A percentile compares a stretch with the other conserved stretches of the same genome.
Evolutionary conservation across 2,888 invertebrate species (phyloP).

Genomic region (Nipponacmea schrenckii): DNA sequence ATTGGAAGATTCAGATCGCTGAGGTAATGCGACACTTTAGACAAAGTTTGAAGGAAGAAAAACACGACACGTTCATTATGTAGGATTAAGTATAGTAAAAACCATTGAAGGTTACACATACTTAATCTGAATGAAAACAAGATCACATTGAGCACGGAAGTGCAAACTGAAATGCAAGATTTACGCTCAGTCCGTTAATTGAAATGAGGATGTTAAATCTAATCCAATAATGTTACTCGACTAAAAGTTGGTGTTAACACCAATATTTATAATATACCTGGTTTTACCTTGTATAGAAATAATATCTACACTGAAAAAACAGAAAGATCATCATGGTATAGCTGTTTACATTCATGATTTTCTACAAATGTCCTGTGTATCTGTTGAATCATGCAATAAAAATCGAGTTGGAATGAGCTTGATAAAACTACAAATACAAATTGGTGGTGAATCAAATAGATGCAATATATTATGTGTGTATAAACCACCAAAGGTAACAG

Average conservation of each 20-base stretch:
- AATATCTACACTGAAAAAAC: background rate
- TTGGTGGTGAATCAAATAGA: background rate
- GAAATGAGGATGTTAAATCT: background rate
- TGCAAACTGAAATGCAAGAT: conserved; percentile 19
- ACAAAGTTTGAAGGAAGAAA: conserved; percentile 11
- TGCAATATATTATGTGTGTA: background rate
- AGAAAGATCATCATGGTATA: conserved; percentile 1
- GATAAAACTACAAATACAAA: background rate
- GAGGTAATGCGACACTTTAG: conserved; percentile 18
- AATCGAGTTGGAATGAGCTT: background rate
- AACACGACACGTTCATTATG: conserved; percentile 25
- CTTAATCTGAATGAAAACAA: conserved; percentile 17
- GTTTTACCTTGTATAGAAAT: background rate
- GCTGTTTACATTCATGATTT: background rate
- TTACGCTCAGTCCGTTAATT: conserved; percentile 9
- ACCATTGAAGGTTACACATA: conserved; percentile 21
- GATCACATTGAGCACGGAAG: conserved; percentile 15
- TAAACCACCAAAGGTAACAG: background rate
- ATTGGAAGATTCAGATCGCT: conserved; percentile 10
- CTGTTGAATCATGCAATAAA: no score
- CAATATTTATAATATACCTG: background rate
- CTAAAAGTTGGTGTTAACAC: background rate
- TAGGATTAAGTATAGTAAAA: conserved; percentile 20
- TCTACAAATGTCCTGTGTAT: no score
- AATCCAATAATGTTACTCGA: background rate